These are phyloP conservation scores for Grus americana DNA, from an alignment of 2,113 vertebrate genomes.

Conservation along the genomic window DNA sequence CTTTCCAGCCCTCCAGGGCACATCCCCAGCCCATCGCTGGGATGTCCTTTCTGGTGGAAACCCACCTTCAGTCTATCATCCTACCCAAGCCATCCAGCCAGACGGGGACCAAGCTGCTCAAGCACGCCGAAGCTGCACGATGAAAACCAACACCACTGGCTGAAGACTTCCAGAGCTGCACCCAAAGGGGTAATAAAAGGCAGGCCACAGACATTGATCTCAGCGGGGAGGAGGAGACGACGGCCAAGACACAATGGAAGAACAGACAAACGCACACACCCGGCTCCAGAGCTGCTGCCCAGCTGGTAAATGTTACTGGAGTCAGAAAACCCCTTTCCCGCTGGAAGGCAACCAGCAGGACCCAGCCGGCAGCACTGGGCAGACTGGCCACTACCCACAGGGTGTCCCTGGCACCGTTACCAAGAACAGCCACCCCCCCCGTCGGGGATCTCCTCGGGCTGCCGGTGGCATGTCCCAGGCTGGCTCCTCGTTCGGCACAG, in stretches of 20 bases:
- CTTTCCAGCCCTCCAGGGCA: not conserved
- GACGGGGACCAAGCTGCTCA: not conserved
- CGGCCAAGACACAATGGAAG: slow-evolving; percentile 41
- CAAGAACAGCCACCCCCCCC: not conserved
- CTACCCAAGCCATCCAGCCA: not conserved
- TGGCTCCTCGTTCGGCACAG: not conserved
- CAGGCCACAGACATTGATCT: slow-evolving; percentile 56
- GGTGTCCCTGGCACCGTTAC: not conserved
- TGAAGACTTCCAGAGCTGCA: slow-evolving; percentile 39
- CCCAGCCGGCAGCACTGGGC: not conserved
- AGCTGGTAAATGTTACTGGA: slow-evolving; percentile 41
- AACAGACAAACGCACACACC: slow-evolving; percentile 21
- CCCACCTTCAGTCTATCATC: not conserved
- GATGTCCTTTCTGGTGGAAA: not conserved
- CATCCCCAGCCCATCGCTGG: not conserved
- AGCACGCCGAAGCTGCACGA: not conserved
- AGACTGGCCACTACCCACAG: not conserved
- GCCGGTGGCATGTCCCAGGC: not conserved
- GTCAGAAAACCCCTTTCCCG: not conserved
- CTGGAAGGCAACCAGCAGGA: not conserved
- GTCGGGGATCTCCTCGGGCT: not conserved
- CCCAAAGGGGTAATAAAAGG: slow-evolving; percentile 47
- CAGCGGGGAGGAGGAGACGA: not conserved
- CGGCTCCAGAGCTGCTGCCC: slow-evolving; percentile 43
- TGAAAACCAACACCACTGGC: not conserved